Evolutionary conservation across 2,888 invertebrate genomes (phyloP).

Genomic region (Margaritifera margaritifera): DNA sequence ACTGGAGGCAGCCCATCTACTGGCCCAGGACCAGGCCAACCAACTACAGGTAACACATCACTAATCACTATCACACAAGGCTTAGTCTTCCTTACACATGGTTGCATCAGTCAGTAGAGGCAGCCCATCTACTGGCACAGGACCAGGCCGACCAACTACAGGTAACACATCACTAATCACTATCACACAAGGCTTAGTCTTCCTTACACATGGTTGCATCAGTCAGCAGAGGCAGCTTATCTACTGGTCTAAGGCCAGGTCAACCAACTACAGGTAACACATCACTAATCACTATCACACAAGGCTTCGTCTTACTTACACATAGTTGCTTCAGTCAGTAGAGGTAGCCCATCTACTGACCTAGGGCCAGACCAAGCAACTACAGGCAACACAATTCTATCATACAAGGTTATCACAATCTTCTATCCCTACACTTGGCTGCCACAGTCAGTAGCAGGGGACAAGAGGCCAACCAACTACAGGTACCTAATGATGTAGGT

Average conservation of each 20-base stretch:
- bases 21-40: conserved; percentile 64
- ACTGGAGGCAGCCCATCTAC: conserved; percentile 60
- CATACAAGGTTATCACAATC: no score
- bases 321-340: neutral
- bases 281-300: neutral
- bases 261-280: conserved; percentile 62
- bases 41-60: conserved; percentile 59
- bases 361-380: no score
- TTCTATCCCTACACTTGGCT: no score
- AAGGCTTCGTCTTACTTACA: neutral
- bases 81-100: neutral
- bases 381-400: no score
- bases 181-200: neutral
- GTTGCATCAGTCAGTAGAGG: no score
- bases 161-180: conserved; percentile 32
- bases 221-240: no score
- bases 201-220: neutral
- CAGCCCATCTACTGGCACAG: conserved; percentile 47
- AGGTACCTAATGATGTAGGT: no score
- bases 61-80: neutral
- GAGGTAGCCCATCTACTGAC: no score
- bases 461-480: no score
- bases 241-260: conserved; percentile 63
- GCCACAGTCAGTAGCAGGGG: no score
- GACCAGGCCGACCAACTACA: conserved; percentile 65